Evolutionary conservation across 2,113 vertebrate species (phyloP), one percentile per base, ranked within the genome.

Genomic region (Mus spicilegus): DNA sequence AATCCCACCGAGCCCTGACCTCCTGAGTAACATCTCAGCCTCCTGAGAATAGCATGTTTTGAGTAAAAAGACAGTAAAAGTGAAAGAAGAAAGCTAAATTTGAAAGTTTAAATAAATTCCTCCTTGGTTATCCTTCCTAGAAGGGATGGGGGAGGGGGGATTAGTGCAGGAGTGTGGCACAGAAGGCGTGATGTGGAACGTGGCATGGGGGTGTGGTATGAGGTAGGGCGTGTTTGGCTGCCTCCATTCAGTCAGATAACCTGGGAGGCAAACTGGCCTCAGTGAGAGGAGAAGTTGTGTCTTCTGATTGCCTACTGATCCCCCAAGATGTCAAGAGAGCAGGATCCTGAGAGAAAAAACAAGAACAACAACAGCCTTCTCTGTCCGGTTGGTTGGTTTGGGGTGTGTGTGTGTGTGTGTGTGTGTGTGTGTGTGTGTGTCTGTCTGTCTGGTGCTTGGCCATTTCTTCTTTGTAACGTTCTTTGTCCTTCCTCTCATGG

Each of bases 91-190:
- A 98, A 98, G 98, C 98, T 98, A 98, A 98, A 98, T 98, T 98
- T 97, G 97, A 98, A 98, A 98, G 98, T 98, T 98, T 98, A 98
- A 99, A 98, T 98, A 98, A 98, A 97, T 98, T 95, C 95, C 96
- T 88, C 96, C 96, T 97, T 98, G 98, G 97, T 98, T 96, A 14
- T 96, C 98, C 98, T 98, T 96, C 77, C 95, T 3, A 97, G 97
- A 96, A 97, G 51, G n/a, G 88, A 93, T 7, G 28, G 73, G 89
- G 82, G 67, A 42, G 42, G 16, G 56, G 16, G 56, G 16, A 58
- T 17, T 12, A 33, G 28, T 33, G 67, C 33, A 30, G 67, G 67
- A 13, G 30, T 1, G 11, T 30, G 26, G 26, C 63, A 11, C 63
- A 4, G 19, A 30, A 65, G 63, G 63, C 26, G 0, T 65, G 65